Evolutionary conservation across 2,797 vertebrate genomes (phyloP).

Genomic region (Sebastolobus alascanus): DNA sequence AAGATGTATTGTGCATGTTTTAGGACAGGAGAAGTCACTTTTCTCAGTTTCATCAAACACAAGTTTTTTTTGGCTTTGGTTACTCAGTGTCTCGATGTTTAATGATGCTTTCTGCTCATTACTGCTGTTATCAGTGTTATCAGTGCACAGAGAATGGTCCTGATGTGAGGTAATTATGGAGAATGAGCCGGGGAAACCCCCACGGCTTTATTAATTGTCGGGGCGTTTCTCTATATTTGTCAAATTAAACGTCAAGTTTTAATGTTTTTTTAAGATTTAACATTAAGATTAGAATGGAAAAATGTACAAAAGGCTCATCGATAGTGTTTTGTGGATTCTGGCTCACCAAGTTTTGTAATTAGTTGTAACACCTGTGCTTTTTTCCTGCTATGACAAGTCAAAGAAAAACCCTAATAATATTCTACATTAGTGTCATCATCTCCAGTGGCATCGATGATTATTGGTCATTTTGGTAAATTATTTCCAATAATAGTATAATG

Average conservation of each 20-base stretch:
- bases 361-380: fast-evolving
- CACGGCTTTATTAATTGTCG: constrained; percentile 22
- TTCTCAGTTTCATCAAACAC: background rate
- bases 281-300: constrained; percentile 7
- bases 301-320: background rate
- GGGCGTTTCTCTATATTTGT: constrained; percentile 18
- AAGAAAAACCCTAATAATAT: background rate
- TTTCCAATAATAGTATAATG: background rate
- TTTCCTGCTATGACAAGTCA: background rate
- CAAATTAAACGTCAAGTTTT: constrained; percentile 25
- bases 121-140: constrained; percentile 34
- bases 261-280: background rate
- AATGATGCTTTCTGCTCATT: constrained; percentile 39
- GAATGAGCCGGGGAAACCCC: constrained; percentile 20
- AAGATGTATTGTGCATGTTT: background rate
- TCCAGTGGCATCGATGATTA: background rate
- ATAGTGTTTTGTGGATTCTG: background rate
- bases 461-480: background rate
- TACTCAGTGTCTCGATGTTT: background rate
- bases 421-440: background rate
- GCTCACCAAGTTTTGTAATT: background rate
- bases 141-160: constrained; percentile 26
- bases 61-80: background rate
- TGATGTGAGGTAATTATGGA: constrained; percentile 44
- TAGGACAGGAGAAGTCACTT: background rate